These are phyloP conservation scores for Phragmatobia fuliginosa DNA, from an alignment of 2,888 invertebrate genomes.

Conservation along the genomic window DNA sequence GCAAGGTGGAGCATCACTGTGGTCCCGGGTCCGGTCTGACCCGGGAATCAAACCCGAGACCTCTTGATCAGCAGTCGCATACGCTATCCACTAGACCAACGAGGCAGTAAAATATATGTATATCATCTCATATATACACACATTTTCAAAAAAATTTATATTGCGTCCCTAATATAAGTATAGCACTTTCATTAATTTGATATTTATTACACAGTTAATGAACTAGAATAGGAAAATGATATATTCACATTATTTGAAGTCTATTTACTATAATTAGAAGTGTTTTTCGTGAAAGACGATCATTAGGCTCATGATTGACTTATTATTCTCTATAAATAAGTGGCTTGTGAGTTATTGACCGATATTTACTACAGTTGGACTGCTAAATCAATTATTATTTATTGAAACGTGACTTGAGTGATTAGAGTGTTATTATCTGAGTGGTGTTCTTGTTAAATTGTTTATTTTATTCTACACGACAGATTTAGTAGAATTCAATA, in stretches of 20 bases:
- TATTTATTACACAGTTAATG: background rate
- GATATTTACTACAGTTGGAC: background rate
- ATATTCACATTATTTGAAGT: background rate
- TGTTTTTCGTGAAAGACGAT: background rate
- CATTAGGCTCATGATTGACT: background rate
- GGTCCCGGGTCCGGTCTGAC: too few species aligned
- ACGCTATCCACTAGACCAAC: too few species aligned
- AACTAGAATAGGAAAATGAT: background rate
- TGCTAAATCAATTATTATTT: background rate
- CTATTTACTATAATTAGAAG: background rate
- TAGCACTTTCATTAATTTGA: too few species aligned
- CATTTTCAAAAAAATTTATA: too few species aligned
- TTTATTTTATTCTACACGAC: too few species aligned
- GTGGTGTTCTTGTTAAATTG: background rate
- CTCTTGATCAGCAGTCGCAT: too few species aligned
- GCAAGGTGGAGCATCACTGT: too few species aligned
- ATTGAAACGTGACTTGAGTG: background rate
- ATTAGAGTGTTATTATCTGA: background rate
- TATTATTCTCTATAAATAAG: background rate
- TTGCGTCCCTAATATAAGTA: too few species aligned
- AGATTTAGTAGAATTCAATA: too few species aligned
- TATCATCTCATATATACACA: too few species aligned
- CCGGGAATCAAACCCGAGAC: too few species aligned
- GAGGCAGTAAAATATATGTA: too few species aligned
- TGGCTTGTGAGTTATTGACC: background rate